Conservation (phyloP, 2,113 vertebrate genomes). For the Puffinus mauretanicus region DNA sequence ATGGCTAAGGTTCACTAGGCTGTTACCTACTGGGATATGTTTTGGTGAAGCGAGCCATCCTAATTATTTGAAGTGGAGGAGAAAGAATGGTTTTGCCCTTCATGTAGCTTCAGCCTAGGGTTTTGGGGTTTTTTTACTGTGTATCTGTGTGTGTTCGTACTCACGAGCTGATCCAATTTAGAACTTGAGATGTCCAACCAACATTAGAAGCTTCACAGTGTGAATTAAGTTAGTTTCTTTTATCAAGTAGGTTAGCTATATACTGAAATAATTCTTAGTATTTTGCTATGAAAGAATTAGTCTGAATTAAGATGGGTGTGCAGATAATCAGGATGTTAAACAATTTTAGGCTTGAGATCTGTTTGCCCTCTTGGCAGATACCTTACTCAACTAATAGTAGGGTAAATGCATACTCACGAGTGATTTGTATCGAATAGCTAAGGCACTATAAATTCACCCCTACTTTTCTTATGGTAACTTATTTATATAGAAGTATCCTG, state of each 20-base stretch:
- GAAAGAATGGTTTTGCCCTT: neutral
- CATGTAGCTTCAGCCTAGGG: neutral
- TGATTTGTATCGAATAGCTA: neutral
- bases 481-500: neutral
- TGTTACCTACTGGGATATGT: neutral
- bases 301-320: neutral
- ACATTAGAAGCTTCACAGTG: neutral
- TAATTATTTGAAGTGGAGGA: neutral
- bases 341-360: neutral
- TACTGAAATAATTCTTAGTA: neutral
- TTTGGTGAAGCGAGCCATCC: neutral
- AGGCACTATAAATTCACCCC: neutral
- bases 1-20: neutral
- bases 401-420: neutral
- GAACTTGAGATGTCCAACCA: neutral
- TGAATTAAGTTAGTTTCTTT: neutral
- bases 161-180: neutral
- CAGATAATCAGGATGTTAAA: neutral
- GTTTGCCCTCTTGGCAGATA: neutral
- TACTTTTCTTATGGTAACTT: neutral
- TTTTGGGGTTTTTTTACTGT: neutral
- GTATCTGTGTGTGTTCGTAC: neutral
- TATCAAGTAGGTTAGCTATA: neutral
- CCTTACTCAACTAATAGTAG: neutral
- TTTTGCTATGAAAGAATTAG: neutral